Evolutionary conservation across 2,797 vertebrate species (phyloP), one percentile per base, ranked within the genome.

Genomic region (Oreonectes daqikongensis): DNA sequence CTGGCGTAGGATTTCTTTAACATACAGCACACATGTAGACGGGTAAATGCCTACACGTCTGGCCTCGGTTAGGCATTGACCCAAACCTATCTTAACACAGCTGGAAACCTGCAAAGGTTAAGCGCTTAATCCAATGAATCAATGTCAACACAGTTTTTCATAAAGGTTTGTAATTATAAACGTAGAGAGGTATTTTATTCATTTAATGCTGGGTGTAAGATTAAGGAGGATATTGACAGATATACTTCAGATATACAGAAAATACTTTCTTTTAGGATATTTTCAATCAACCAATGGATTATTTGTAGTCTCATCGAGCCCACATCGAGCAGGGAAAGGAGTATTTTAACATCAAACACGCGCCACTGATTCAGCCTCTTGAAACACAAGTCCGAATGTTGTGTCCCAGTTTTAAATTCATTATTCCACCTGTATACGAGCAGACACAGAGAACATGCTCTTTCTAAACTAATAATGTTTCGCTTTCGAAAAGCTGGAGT

Each of bases 41-140:
- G 22, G 24, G 18, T 61, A 38, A 30, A 10, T 55, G 14, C 20
- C 11, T 26, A 46, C 63, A 59, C 48, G 64, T 68, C 73, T 75
- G 64, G 40, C 26, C 53, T 75, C 32, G 12, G 24, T 30, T 12
- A 52, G n/a, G 26, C 48, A 46, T 22, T 50, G 60, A 44, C 38
- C 22, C 40, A 66, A 63, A 15, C 44, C n/a, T 14, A 8, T 50
- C 32, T 70, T 59, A 66, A 32, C 73, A 66, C 42, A 53, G 38
- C 66, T 71, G 30, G 70, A 48, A 50, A 66, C 68, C 63, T 30
- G 48, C n/a, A 83, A 83, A 80, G 67, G 78, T 80, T 67, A 78
- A 55, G 50, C 10, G 4, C 64, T 68, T 68, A 24, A 68, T 60
- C 14, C 40, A 68, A 68, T 35, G 71, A 50, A 78, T 80, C 28